Conservation (phyloP, 2,113 vertebrate genomes). For the Hippocampus guttulatus region DNA sequence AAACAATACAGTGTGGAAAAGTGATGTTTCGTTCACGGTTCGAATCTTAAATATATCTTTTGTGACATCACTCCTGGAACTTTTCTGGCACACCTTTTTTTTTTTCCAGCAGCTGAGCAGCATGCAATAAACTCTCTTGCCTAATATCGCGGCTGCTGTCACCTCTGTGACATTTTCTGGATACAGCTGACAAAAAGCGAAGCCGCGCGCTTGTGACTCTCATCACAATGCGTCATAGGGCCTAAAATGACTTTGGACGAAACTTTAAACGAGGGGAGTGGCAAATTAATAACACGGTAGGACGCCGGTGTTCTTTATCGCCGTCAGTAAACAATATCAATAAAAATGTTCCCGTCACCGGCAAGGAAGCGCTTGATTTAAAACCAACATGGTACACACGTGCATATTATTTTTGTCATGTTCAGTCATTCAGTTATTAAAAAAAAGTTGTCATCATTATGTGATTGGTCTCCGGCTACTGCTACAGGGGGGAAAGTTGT, state of each 20-base stretch:
- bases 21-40: too few species aligned
- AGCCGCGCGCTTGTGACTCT: neutral
- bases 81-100: neutral
- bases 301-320: neutral
- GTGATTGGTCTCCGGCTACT: too few species aligned
- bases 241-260: neutral
- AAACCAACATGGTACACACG: neutral
- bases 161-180: neutral
- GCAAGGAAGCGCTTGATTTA: neutral
- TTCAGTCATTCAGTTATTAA: too few species aligned
- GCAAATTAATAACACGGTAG: neutral
- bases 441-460: too few species aligned
- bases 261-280: neutral
- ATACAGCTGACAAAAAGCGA: neutral
- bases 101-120: neutral
- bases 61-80: neutral
- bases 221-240: constrained; percentile 4
- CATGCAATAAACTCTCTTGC: neutral
- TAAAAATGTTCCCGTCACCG: neutral
- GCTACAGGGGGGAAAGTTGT: too few species aligned
- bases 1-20: too few species aligned
- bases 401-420: neutral
- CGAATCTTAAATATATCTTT: neutral
- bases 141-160: neutral
- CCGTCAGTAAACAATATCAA: neutral